Base-by-base conservation (phyloP, 2,113 vertebrate genomes). In the Saguinus imperator region DNA sequence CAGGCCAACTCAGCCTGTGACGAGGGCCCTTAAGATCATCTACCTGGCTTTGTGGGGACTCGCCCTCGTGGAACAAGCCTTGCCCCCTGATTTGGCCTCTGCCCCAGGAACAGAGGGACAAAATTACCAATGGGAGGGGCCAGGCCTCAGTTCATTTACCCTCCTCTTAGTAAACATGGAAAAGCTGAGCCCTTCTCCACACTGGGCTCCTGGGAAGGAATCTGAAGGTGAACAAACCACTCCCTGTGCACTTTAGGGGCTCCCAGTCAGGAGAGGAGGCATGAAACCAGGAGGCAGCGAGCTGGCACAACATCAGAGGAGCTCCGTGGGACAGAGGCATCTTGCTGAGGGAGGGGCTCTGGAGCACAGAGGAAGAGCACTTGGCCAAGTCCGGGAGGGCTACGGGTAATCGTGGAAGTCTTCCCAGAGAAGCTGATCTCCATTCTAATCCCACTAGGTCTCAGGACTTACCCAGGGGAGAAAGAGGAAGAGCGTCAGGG, bases 11-110 rank as follows among this genome's bases (percentile, higher is more conserved):
- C 11, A 45, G 20, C 57, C 75, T 55, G 75, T 1, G 10, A 84
- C 88, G 76, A 95, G 55, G 68, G 79, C 83, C 86, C 70, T 93
- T 50, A 72, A 58, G 89, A 82, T 91, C 95, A 85, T 61, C 35
- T 17, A 61, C 68, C 68, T 1, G 4, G 52, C 48, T 66, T 12
- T 92, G 95, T 61, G 35, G 80, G 87, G 90, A 92, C 84, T 95
- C 0, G 72, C 84, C 80, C 72, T 93, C 0, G 0, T 73, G 87
- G 83, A 87, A 43, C 23, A 55, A 80, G 76, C 64, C 25, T 70
- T 83, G 35, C 6, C 35, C 81, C 81, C 87, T 45, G 70, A 25
- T 40, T 82, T 85, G 96, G 85, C 91, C 93, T 94, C 81, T 90
- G n/a, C 40, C 43, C 9, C 37, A 45, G 93, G 68, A 95, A 76